Percentiles rank a stretch among this genome's conserved stretches.
These are phyloP conservation scores for Drosophila yooni DNA, from an alignment of 2,888 invertebrate genomes.

Conservation along the genomic window DNA sequence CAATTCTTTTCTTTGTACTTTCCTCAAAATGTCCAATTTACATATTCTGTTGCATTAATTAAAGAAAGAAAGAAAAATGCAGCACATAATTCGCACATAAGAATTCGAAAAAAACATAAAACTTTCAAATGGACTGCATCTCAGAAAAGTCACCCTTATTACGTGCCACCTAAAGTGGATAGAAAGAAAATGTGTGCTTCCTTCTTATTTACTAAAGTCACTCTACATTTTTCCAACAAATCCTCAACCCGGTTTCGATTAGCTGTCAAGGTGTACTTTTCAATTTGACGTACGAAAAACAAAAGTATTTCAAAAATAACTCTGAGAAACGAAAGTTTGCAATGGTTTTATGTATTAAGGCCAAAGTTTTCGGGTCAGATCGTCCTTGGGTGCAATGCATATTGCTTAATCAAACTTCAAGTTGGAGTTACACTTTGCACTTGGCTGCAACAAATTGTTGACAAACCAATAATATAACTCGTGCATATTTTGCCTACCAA, in stretches of 20 bases:
- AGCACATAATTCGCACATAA: not conserved
- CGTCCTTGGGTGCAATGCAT: slow-evolving; percentile 5
- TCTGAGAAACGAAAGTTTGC: not conserved
- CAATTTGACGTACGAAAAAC: not conserved
- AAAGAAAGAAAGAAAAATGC: not conserved
- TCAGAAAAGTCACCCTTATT: not conserved
- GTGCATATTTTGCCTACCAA: slow-evolving; percentile 19
- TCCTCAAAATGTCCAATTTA: not conserved
- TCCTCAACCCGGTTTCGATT: not conserved
- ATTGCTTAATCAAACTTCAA: slow-evolving; percentile 33
- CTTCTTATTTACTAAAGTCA: not conserved
- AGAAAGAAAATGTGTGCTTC: not conserved
- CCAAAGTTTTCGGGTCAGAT: slow-evolving; percentile 13
- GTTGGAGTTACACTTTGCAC: slow-evolving; percentile 30
- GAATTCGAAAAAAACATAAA: not conserved
- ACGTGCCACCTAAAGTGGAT: not conserved
- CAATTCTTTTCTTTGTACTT: not conserved
- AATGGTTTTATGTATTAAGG: slow-evolving; percentile 5
- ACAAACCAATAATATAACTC: slow-evolving; percentile 50
- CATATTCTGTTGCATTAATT: not conserved
- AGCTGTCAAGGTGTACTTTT: not conserved
- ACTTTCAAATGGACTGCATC: not conserved
- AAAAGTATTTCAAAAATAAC: not conserved
- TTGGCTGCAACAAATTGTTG: slow-evolving; percentile 50
- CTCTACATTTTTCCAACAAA: not conserved